Evolutionary conservation across 1,140 invertebrate genomes (phyloP).

Genomic region (Bicyclus anynana): DNA sequence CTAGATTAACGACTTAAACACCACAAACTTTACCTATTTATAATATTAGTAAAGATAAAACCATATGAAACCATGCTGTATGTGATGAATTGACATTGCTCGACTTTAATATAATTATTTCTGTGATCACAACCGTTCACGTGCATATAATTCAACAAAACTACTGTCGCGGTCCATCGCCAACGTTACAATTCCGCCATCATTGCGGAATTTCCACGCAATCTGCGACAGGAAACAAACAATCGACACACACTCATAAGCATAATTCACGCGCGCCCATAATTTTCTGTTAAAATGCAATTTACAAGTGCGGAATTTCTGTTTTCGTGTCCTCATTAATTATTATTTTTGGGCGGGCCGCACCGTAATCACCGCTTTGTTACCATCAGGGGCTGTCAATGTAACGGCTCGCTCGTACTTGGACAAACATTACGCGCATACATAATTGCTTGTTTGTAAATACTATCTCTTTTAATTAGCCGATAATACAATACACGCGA

Average conservation of each 20-base stretch:
- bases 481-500: neutral
- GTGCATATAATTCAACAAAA: too few species aligned
- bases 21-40: too few species aligned
- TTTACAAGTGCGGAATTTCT: conserved; percentile 20
- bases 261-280: conserved; percentile 19
- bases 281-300: conserved; percentile 31
- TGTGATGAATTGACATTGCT: too few species aligned
- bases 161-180: too few species aligned
- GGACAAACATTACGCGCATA: conserved; percentile 9
- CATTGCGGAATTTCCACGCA: neutral
- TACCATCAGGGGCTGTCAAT: conserved; percentile 19
- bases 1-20: too few species aligned
- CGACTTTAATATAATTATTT: too few species aligned
- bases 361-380: conserved; percentile 26
- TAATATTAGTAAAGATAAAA: too few species aligned
- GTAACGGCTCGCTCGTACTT: conserved; percentile 1
- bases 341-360: conserved; percentile 24
- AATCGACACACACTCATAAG: conserved; percentile 26
- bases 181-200: neutral
- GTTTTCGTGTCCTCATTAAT: conserved; percentile 24
- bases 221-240: conserved; percentile 10
- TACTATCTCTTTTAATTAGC: conserved; percentile 7
- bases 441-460: conserved; percentile 9
- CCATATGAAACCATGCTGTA: too few species aligned
- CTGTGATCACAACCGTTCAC: too few species aligned